Evolutionary conservation across 2,888 invertebrate species (phyloP).

Genomic region (Keiferia lycopersicella): DNA sequence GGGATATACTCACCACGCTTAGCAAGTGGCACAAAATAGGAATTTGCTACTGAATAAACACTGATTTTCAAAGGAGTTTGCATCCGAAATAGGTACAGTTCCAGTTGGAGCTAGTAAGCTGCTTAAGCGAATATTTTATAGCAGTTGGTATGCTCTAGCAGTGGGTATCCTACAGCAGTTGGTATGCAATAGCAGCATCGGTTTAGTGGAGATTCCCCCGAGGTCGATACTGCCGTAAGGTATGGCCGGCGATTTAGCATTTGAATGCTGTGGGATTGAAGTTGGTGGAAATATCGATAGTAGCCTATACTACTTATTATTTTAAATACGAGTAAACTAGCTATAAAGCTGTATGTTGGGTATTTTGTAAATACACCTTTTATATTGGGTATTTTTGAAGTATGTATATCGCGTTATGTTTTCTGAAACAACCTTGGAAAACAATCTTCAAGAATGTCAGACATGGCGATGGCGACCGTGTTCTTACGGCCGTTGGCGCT

Average conservation of each 20-base stretch:
- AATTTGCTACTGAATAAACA: neutral
- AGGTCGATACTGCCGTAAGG: conserved; percentile 10
- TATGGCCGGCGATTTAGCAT: conserved; percentile 6
- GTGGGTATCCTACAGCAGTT: neutral
- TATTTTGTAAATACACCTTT: no score
- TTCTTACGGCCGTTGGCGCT: no score
- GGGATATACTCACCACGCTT: no score
- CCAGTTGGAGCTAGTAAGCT: neutral
- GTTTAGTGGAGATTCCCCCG: neutral
- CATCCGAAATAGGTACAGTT: no score
- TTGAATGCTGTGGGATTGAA: neutral
- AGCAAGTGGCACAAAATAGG: no score
- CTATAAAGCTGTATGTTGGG: no score
- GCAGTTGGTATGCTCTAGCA: neutral
- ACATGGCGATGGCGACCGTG: no score
- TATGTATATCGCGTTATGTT: conserved; percentile 15
- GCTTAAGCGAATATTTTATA: neutral
- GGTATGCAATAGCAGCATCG: neutral
- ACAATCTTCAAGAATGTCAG: no score
- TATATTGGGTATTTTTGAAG: neutral
- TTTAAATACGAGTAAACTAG: no score
- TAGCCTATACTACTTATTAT: no score
- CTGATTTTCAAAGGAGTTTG: conserved; percentile 5
- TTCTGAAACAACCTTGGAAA: no score
- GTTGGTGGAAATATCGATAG: no score